Evolutionary conservation across 2,113 vertebrate genomes (phyloP), one percentile per base, ranked within the genome.

Genomic region (Phoxinus phoxinus): DNA sequence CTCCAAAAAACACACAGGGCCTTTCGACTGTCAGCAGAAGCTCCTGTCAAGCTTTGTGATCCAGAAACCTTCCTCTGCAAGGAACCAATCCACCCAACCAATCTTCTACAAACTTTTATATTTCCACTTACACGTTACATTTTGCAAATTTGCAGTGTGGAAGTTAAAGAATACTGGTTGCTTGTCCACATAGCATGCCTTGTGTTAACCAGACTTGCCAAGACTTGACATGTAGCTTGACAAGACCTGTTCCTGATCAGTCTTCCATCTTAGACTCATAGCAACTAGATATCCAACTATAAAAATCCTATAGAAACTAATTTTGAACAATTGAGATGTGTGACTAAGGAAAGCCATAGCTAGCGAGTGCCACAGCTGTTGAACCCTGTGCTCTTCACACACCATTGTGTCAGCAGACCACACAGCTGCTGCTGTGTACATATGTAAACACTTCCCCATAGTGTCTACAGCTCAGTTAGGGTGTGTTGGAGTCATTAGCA

Each of bases 11-110:
- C 58, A 77, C 46, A 76, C 25, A 82, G 25, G 8, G 21, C 19
- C 30, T 86, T 85, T 81, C 12, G 69, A 79, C 61, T 76, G 85
- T 69, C 82, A 76, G 78, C 78, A 82, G 77, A 80, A 85, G 37
- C 77, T 85, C 59, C 72, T 85, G 83, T 87, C 71, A 76, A 53
- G 56, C 77, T 41, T 81, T 25, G n/a, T 85, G 71, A 71, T 30
- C 61, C 71, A 75, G 67, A 85, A 87, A 75, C 41, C 53, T 84
- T 61, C 35, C 59, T 37, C 44, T n/a, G 51, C 61, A 71, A 59
- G 2, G 23, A 69, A 74, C 4, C 12, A 7, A 23, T 53, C 23
- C 30, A 30, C 23, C 56, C 19, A 41, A 51, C 56, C 56, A 51
- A 48, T 19, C 41, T 21, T 48, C 10, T 19, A 72, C 35, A 53